Evolutionary conservation across 2,113 vertebrate genomes (phyloP), one percentile per base, ranked within the genome.

Genomic region (Triplophysa rosa): DNA sequence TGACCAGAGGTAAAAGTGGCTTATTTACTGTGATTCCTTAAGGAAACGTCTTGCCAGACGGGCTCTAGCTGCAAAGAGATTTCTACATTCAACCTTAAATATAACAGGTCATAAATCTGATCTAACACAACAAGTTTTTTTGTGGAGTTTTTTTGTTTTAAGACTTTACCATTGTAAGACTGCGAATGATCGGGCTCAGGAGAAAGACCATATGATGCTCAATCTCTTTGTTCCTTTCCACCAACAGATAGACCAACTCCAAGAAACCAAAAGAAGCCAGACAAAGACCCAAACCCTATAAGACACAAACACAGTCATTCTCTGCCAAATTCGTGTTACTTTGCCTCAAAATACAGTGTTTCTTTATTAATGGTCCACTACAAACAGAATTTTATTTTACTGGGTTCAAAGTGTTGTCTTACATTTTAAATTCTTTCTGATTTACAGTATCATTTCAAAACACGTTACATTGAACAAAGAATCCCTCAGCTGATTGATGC

Each of bases 161-260:
- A 24, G 16, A 54, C 8, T 52, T 83, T 90, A 94, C 93, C 91
- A 93, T 90, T 65, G 91, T 92, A 85, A 94, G 83, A 87, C 89
- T 93, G 85, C 92, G 92, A 23, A 92, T 91, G 84, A 93, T 87
- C 56, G 92, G 91, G 80, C 90, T 92, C 47, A 94, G 88, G 9
- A 94, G 89, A 84, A 93, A 93, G 77, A 94, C 90, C 87, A 93
- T 89, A 86, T 93, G 92, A 42, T 90, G 88, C n/a, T 91, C 65
- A 47, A 93, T 91, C 67, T 93, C 90, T 54, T 87, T 85, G 47
- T 89, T 91, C 42, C 87, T 88, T 81, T 93, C 89, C 84, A 93
- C 83, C 80, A 94, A 77, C 67, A 93, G 88, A 79, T 93, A 93
- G 87, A 94, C 91, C 80, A 93, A 89, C 87, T 94, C 93, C 82